Evolutionary conservation across 2,113 vertebrate species (phyloP).

Genomic region (Thryonomys swinderianus): DNA sequence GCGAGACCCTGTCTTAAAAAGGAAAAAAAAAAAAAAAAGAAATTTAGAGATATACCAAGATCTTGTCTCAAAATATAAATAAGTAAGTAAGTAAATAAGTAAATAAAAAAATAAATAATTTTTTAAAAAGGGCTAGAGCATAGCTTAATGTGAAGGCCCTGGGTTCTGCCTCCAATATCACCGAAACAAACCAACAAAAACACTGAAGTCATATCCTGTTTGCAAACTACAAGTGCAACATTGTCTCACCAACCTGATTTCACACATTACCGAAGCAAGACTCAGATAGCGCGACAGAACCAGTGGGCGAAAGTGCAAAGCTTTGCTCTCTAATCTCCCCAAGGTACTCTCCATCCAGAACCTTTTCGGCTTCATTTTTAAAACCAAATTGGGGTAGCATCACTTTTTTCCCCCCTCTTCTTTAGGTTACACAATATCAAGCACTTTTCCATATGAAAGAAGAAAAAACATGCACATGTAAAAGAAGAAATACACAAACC

Average conservation of each 20-base stretch:
- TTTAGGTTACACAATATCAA: neutral
- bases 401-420: neutral
- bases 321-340: neutral
- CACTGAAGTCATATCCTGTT: neutral
- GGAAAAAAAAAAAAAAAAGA: too few relatives aligned
- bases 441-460: neutral
- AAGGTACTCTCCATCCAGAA: neutral
- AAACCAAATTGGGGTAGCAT: neutral
- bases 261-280: neutral
- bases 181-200: neutral
- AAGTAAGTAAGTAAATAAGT: too few relatives aligned
- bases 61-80: neutral
- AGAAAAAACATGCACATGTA: neutral
- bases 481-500: conserved; percentile 22
- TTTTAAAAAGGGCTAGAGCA: neutral
- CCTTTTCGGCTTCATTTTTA: neutral
- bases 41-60: neutral
- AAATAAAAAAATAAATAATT: too few relatives aligned
- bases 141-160: neutral
- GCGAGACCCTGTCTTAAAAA: too few relatives aligned
- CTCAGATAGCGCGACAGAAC: neutral
- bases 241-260: neutral
- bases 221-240: neutral
- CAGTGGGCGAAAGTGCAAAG: neutral
- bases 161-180: neutral